These are phyloP conservation scores for Drosophila oshimai DNA, from an alignment of 1,140 invertebrate species.

Conservation along the genomic window DNA sequence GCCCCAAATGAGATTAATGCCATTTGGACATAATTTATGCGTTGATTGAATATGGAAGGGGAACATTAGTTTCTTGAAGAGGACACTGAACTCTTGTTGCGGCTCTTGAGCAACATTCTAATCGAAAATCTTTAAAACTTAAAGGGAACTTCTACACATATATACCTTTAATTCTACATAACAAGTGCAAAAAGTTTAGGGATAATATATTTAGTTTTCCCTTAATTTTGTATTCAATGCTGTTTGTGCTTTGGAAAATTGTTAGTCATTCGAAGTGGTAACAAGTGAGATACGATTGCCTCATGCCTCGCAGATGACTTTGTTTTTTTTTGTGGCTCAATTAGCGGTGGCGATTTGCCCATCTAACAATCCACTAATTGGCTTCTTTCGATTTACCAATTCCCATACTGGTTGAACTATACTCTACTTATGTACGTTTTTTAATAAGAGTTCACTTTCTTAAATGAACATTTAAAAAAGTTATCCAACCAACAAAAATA, in stretches of 20 bases:
- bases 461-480: too few relatives aligned
- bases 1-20: slow-evolving; percentile 19
- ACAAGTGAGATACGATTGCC: slow-evolving; percentile 10
- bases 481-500: too few relatives aligned
- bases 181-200: too few relatives aligned
- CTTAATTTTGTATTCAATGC: not conserved
- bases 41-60: not conserved
- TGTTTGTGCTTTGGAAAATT: slow-evolving; percentile 8
- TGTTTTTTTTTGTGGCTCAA: slow-evolving; percentile 8
- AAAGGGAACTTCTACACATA: too few relatives aligned
- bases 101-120: not conserved
- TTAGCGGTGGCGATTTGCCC: slow-evolving; percentile 17
- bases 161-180: too few relatives aligned
- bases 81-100: not conserved
- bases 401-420: not conserved
- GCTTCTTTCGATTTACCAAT: not conserved
- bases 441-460: too few relatives aligned
- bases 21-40: slow-evolving; percentile 12
- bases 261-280: slow-evolving; percentile 27
- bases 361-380: slow-evolving; percentile 20
- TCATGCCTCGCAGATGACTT: slow-evolving; percentile 4
- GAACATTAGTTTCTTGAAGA: not conserved
- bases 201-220: not conserved
- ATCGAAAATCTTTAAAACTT: too few relatives aligned
- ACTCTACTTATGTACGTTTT: not conserved